Conservation (phyloP, 37 sponge, comb jelly and placozoan genomes). For the Agelas oroides region DNA sequence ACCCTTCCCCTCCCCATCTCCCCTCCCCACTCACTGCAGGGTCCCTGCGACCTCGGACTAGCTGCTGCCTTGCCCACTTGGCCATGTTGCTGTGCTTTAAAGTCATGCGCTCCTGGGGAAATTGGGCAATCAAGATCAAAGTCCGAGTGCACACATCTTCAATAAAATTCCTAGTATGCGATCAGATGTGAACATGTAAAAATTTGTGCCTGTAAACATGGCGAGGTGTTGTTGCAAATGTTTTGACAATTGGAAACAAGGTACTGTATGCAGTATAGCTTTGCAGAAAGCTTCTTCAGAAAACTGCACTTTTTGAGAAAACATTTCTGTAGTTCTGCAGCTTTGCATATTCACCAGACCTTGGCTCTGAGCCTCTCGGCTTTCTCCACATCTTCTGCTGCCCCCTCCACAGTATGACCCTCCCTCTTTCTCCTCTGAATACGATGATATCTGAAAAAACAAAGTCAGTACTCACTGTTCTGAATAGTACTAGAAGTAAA, state of each 20-base stretch:
- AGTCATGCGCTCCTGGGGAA: conserved; percentile 84
- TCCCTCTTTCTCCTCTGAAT: conserved; percentile 53
- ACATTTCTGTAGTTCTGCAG: background rate
- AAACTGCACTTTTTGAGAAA: too few species aligned
- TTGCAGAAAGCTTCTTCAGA: too few species aligned
- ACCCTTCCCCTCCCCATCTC: too few species aligned
- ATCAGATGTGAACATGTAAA: too few species aligned
- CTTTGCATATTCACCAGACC: conserved; percentile 19
- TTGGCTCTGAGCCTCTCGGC: conserved; percentile 61
- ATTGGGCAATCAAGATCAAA: background rate
- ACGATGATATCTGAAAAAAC: conserved; percentile 60
- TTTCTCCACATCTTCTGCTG: conserved; percentile 47
- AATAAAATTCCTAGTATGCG: background rate
- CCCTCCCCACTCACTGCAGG: conserved; percentile 54
- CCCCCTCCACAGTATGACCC: conserved; percentile 10
- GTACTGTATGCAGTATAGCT: too few species aligned
- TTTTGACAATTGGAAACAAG: too few species aligned
- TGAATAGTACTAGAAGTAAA: too few species aligned
- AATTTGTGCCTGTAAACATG: too few species aligned
- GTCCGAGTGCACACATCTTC: background rate
- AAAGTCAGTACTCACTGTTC: too few species aligned
- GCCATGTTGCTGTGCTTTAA: conserved; percentile 78
- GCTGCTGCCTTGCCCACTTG: conserved; percentile 87
- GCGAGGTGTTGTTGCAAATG: too few species aligned
- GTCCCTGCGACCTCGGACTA: conserved; percentile 70